phyloP scores from a whole-genome alignment of 2,888 invertebrate species.

The Cephus pulcher region DNA sequence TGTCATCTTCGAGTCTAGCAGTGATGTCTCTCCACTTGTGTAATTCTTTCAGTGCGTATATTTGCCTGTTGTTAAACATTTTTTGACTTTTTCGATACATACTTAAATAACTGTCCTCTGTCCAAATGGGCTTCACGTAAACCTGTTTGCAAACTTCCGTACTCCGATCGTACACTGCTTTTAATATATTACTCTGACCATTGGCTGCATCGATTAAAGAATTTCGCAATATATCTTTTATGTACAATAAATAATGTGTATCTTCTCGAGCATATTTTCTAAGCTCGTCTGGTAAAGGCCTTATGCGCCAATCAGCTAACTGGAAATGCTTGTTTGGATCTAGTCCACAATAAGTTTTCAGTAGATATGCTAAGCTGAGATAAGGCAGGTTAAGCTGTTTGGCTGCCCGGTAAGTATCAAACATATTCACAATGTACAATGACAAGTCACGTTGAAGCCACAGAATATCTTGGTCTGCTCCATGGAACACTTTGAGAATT shows the following conservation, averaged over 20 bases:
- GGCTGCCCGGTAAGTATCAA: constrained; percentile 94
- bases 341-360: constrained; percentile 82
- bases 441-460: constrained; percentile 98
- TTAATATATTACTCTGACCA: constrained; percentile 74
- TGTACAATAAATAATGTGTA: constrained; percentile 93
- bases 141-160: constrained; percentile 80
- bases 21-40: constrained; percentile 89
- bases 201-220: constrained; percentile 78
- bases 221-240: constrained; percentile 83
- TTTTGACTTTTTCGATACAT: constrained; percentile 83
- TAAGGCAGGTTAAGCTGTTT: constrained; percentile 77
- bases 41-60: constrained; percentile 83
- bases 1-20: constrained; percentile 92
- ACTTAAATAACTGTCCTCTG: constrained; percentile 78
- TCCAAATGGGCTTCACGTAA: constrained; percentile 82
- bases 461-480: constrained; percentile 85
- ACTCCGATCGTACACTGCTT: constrained; percentile 80
- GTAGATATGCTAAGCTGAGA: constrained; percentile 81
- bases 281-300: constrained; percentile 86
- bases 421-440: constrained; percentile 95
- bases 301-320: constrained; percentile 73
- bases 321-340: constrained; percentile 91
- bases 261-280: constrained; percentile 90
- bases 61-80: constrained; percentile 85
- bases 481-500: constrained; percentile 95